Evolutionary conservation across 2,797 vertebrate genomes (phyloP).

Genomic region (Chrosomus eos): DNA sequence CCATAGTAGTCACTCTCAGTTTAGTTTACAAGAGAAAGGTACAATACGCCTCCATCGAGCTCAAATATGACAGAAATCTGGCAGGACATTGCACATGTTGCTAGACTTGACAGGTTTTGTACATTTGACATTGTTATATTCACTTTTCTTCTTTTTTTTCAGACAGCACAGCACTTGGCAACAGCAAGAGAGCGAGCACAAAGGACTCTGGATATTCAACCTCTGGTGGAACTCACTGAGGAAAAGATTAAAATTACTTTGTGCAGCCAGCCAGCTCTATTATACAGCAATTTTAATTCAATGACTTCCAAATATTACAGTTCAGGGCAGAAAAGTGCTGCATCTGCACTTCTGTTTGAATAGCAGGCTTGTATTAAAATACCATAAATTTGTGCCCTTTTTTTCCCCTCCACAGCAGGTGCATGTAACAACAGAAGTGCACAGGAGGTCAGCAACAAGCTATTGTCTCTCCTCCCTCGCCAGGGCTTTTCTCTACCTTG

Average conservation of each 20-base stretch:
- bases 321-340: slow-evolving; percentile 72
- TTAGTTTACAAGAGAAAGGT: neutral
- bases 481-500: neutral
- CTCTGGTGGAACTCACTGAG: neutral
- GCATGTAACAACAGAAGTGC: slow-evolving; percentile 73
- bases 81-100: neutral
- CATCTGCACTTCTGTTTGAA: slow-evolving; percentile 70
- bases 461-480: slow-evolving; percentile 16
- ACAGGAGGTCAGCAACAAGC: slow-evolving; percentile 68
- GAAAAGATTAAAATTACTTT: slow-evolving; percentile 20
- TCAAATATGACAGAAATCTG: slow-evolving; percentile 12
- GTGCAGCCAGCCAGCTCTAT: slow-evolving; percentile 17
- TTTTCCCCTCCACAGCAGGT: slow-evolving; percentile 71
- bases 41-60: neutral
- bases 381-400: slow-evolving; percentile 76
- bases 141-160: neutral
- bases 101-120: slow-evolving; percentile 19
- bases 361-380: slow-evolving; percentile 72
- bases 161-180: neutral
- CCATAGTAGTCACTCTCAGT: neutral
- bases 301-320: slow-evolving; percentile 63
- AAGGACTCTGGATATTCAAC: slow-evolving; percentile 18
- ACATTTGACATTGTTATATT: slow-evolving; percentile 11
- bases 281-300: slow-evolving; percentile 68
- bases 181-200: neutral